phyloP scores from a whole-genome alignment of 2,113 vertebrate genomes.

The Scartelaos histophorus region DNA sequence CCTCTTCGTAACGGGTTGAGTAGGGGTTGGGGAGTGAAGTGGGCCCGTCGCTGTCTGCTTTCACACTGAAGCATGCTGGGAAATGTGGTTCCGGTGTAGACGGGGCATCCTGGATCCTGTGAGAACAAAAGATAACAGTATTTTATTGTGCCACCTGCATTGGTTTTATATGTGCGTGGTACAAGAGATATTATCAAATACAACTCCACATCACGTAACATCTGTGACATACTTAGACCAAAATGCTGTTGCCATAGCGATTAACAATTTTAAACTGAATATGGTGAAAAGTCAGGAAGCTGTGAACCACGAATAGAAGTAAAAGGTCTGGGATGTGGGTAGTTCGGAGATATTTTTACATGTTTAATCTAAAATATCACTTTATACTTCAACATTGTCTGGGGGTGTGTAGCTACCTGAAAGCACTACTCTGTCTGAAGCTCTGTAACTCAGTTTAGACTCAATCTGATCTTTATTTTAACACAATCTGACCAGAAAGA shows the following conservation, averaged over 20 bases:
- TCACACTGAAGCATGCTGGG: slow-evolving; percentile 68
- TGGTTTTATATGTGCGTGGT: neutral
- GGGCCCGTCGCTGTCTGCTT: slow-evolving; percentile 28
- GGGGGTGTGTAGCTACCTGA: too few species aligned
- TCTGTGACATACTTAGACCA: slow-evolving; percentile 1
- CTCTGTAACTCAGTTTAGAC: too few species aligned
- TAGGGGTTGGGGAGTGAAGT: slow-evolving; percentile 75
- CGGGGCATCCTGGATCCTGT: slow-evolving; percentile 39
- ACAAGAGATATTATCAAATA: neutral
- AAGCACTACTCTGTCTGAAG: too few species aligned
- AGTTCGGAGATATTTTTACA: too few species aligned
- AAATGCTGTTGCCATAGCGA: neutral
- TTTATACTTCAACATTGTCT: too few species aligned
- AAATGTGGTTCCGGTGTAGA: slow-evolving; percentile 67
- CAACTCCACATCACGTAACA: neutral
- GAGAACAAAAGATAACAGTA: neutral
- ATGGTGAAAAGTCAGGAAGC: too few species aligned
- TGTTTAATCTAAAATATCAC: too few species aligned
- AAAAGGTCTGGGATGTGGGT: too few species aligned
- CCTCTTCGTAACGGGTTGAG: slow-evolving; percentile 75
- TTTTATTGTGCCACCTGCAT: neutral
- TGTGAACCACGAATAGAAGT: too few species aligned
- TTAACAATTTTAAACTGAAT: too few species aligned
- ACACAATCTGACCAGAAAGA: too few species aligned
- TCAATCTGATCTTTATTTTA: too few species aligned